Percentiles rank a stretch among this genome's conserved stretches.
phyloP scores from a whole-genome alignment of 37 sponge, comb jelly and placozoan species.

The Tethya wilhelma region DNA sequence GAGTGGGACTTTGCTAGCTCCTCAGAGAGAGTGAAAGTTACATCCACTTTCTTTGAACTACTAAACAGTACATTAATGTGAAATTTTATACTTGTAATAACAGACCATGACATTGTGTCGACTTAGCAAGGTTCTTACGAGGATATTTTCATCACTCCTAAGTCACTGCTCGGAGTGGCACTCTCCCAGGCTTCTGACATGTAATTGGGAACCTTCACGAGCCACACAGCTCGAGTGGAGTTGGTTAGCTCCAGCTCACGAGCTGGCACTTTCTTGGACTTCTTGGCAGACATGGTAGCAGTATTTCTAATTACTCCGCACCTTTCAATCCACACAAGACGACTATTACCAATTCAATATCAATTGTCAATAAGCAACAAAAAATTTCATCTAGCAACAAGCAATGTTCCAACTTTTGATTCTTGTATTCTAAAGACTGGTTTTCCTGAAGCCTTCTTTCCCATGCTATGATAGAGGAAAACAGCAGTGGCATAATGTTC shows the following conservation, averaged over 20 bases:
- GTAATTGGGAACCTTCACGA: conserved; percentile 86
- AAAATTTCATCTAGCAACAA: conserved; percentile 27
- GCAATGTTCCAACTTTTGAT: conserved; percentile 38
- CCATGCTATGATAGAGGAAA: conserved; percentile 38
- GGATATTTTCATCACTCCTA: conserved; percentile 69
- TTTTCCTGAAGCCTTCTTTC: conserved; percentile 36
- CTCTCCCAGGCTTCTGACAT: conserved; percentile 67
- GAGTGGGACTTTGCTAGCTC: conserved; percentile 46
- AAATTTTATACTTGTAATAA: neutral
- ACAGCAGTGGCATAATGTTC: conserved; percentile 22
- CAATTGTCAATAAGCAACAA: neutral
- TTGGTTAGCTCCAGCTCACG: conserved; percentile 46
- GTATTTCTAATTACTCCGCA: conserved; percentile 15
- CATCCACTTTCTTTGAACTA: conserved; percentile 8
- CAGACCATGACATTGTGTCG: neutral
- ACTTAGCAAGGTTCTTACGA: conserved; percentile 21
- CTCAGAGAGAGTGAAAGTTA: conserved; percentile 39
- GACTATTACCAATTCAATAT: neutral
- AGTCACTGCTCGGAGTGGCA: conserved; percentile 26
- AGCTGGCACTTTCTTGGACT: conserved; percentile 7
- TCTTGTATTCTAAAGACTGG: conserved; percentile 37
- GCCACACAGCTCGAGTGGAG: conserved; percentile 77
- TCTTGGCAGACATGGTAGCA: neutral
- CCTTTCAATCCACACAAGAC: neutral
- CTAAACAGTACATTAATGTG: too few species aligned